These are phyloP conservation scores for Venustoraphidia nigricollis DNA, from an alignment of 2,888 invertebrate species.

Conservation along the genomic window DNA sequence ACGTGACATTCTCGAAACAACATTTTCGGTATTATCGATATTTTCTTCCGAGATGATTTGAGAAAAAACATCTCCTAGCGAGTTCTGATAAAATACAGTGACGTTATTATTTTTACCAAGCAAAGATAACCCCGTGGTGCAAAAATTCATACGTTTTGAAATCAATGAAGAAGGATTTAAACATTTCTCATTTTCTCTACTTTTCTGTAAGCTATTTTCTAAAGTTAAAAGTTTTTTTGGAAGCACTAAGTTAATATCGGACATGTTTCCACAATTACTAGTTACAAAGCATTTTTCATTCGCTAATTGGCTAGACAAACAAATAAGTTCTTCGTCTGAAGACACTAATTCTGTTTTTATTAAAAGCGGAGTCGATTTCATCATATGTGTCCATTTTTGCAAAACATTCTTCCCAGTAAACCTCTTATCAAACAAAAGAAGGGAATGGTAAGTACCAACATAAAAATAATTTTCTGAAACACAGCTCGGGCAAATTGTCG, in stretches of 20 bases:
- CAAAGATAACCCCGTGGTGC: neutral
- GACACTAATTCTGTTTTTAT: neutral
- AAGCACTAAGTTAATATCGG: neutral
- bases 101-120: neutral
- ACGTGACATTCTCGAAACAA: too few species aligned
- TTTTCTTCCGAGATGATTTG: neutral
- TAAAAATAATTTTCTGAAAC: neutral
- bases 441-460: neutral
- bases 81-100: neutral
- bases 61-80: neutral
- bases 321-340: neutral
- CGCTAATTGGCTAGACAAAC: neutral
- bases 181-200: neutral
- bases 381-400: neutral
- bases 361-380: neutral
- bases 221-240: neutral
- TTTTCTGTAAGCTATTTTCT: neutral
- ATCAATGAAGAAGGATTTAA: neutral
- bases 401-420: neutral
- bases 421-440: neutral
- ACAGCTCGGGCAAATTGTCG: neutral
- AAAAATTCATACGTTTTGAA: neutral
- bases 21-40: neutral
- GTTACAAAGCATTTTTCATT: neutral
- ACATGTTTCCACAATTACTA: neutral